phyloP scores from a whole-genome alignment of 2,113 vertebrate genomes.

The Istiophorus platypterus region DNA sequence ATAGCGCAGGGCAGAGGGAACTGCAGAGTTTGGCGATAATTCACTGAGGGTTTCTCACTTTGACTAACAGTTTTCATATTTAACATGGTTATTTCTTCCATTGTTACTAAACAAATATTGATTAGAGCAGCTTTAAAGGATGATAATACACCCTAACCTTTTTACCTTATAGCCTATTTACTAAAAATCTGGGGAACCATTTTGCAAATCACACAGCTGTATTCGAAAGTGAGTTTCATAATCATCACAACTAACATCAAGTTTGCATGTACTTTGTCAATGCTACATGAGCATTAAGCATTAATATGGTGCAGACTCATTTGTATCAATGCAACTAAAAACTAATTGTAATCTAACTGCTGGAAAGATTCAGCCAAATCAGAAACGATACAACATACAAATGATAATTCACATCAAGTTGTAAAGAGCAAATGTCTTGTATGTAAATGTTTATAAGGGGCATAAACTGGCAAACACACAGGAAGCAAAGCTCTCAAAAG shows the following conservation, averaged over 20 bases:
- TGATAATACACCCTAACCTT: too few relatives aligned
- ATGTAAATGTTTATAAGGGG: not conserved
- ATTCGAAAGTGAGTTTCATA: not conserved
- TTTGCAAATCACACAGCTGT: too few relatives aligned
- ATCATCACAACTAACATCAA: not conserved
- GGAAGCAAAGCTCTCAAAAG: not conserved
- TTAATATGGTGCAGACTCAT: not conserved
- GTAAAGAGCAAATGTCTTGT: not conserved
- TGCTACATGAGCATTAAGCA: not conserved
- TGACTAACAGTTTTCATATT: not conserved
- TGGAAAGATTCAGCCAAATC: not conserved
- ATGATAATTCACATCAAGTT: not conserved
- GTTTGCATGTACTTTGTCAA: not conserved
- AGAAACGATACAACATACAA: not conserved
- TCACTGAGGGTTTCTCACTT: not conserved
- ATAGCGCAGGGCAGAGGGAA: not conserved
- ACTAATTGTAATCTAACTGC: not conserved
- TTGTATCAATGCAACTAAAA: not conserved
- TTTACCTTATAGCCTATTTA: not conserved
- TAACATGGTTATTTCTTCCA: not conserved
- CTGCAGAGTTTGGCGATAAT: not conserved
- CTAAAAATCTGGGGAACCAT: not conserved
- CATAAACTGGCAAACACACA: not conserved
- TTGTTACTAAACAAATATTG: not conserved
- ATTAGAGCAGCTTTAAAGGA: not conserved